Evolutionary conservation across 1,140 invertebrate genomes (phyloP).

Genomic region (Stenopsyche tienmushanensis): DNA sequence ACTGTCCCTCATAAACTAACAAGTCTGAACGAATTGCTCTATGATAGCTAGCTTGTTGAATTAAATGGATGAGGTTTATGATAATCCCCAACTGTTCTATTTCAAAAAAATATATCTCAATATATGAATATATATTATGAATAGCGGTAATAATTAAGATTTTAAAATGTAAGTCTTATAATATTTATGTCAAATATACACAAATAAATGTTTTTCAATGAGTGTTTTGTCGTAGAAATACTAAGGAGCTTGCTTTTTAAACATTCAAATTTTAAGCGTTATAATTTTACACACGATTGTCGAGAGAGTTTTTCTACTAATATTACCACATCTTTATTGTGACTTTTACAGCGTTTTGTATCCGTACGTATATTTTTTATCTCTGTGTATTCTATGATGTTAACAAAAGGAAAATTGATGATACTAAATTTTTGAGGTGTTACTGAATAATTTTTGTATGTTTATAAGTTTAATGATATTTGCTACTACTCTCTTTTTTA

Average conservation of each 20-base stretch:
- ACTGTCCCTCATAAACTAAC: neutral
- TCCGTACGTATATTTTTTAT: too few relatives aligned
- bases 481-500: neutral
- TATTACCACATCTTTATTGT: constrained; percentile 4
- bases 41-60: constrained; percentile 31
- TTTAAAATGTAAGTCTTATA: constrained; percentile 37
- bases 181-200: constrained; percentile 40
- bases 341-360: neutral
- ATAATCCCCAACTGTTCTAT: constrained; percentile 37
- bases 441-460: constrained; percentile 15
- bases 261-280: neutral
- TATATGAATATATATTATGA: constrained; percentile 15
- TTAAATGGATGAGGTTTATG: constrained; percentile 30
- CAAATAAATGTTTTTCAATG: constrained; percentile 41
- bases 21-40: constrained; percentile 39
- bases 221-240: constrained; percentile 39
- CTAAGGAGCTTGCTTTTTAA: constrained; percentile 38
- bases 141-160: constrained; percentile 39
- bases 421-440: too few relatives aligned
- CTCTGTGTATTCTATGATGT: too few relatives aligned
- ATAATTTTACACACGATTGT: neutral
- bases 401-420: too few relatives aligned
- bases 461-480: constrained; percentile 10
- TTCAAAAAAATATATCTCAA: constrained; percentile 36
- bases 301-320: neutral